phyloP scores from a whole-genome alignment of 2,113 vertebrate species.

The Corythornis cristatus region DNA sequence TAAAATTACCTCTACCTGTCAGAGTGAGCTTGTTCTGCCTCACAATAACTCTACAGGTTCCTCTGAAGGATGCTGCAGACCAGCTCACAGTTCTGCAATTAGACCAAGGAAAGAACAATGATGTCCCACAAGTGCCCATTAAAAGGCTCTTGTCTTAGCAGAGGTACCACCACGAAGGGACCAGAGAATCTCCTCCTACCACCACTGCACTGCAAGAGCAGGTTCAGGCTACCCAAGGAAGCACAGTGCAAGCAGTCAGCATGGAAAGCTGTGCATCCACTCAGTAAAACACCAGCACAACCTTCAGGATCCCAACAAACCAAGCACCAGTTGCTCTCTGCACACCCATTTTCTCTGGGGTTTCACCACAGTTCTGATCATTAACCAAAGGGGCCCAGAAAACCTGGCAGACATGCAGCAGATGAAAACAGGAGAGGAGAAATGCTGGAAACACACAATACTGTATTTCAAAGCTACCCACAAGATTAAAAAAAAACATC shows the following conservation, averaged over 20 bases:
- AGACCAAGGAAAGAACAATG: background rate
- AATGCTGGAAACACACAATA: background rate
- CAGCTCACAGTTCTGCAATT: background rate
- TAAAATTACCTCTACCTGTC: background rate
- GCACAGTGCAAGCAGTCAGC: background rate
- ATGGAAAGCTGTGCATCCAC: rapidly evolving
- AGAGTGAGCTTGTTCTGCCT: background rate
- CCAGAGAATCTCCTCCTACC: background rate
- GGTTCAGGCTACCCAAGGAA: rapidly evolving
- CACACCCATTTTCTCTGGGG: background rate
- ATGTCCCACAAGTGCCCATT: background rate
- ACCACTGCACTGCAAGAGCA: background rate
- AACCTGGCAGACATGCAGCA: background rate
- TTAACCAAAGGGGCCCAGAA: background rate
- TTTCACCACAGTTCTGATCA: background rate
- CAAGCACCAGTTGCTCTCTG: background rate
- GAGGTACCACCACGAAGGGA: background rate
- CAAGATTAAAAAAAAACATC: background rate
- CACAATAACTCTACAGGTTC: background rate
- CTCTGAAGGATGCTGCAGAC: background rate
- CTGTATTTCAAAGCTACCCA: slow-evolving; percentile 12
- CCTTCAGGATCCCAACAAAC: background rate
- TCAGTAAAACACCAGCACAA: background rate
- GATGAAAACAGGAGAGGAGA: background rate
- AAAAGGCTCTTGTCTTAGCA: background rate